Evolutionary conservation across 2,113 vertebrate genomes (phyloP).

Genomic region (Neolamprologus longior): DNA sequence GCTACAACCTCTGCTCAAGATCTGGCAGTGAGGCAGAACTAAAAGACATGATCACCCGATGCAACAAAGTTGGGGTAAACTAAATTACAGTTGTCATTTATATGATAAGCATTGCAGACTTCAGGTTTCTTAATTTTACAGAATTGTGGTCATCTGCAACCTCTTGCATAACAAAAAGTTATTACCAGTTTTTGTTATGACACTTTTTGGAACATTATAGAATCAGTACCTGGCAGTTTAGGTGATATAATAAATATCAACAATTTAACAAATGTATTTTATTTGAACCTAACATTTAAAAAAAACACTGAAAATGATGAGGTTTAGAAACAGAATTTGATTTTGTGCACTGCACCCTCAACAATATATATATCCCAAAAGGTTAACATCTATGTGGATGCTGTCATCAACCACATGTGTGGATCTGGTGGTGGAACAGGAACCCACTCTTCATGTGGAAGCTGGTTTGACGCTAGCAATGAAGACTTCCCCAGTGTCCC

Average conservation of each 20-base stretch:
- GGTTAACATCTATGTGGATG: constrained; percentile 82
- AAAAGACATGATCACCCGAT: constrained; percentile 86
- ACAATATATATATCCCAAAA: neutral
- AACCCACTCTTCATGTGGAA: constrained; percentile 79
- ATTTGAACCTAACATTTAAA: neutral
- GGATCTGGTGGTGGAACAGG: constrained; percentile 69
- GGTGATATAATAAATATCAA: neutral
- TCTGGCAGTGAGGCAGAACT: constrained; percentile 86
- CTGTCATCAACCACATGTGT: constrained; percentile 90
- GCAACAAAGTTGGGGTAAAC: constrained; percentile 89
- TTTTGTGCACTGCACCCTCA: neutral
- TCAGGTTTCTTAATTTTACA: neutral
- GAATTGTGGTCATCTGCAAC: neutral
- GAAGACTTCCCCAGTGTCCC: constrained; percentile 81
- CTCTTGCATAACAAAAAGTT: neutral
- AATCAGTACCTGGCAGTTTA: neutral
- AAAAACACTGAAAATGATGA: neutral
- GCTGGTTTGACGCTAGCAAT: constrained; percentile 74
- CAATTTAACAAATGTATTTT: neutral
- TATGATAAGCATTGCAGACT: neutral
- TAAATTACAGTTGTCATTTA: neutral
- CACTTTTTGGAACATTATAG: neutral
- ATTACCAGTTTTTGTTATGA: neutral
- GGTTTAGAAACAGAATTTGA: neutral
- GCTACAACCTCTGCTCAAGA: constrained; percentile 88